Evolutionary conservation across 2,113 vertebrate species (phyloP), one percentile per base, ranked within the genome.

Genomic region (Nicator chloris): DNA sequence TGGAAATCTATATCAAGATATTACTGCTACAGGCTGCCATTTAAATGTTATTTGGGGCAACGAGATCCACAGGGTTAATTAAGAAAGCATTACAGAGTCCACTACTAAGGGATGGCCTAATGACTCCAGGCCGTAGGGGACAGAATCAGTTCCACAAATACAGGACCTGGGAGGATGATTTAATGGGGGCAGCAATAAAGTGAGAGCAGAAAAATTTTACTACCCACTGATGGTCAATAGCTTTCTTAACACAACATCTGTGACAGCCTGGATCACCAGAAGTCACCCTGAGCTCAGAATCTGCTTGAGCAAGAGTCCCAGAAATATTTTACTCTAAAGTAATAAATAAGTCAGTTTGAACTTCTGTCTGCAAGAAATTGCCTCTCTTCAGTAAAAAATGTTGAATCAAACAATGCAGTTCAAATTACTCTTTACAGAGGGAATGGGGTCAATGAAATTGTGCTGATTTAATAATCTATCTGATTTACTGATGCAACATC

Each of bases 161-260:
- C 90, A 10, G 95, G 92, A 70, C 93, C 93, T 97, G 79, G 95
- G 96, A 96, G 95, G 84, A 88, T 94, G 84, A 24, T 94, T 96
- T 95, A 96, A 96, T 95, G 88, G 95, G 77, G 81, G 33, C 75
- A 96, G 86, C 90, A 97, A 97, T 97, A 97, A 97, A 97, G 59
- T 82, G 82, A 87, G 82, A 94, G 61, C 76, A 95, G 92, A 84
- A 94, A 82, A 90, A 91, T 95, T 96, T 96, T 93, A 96, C 92
- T 95, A 86, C 86, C 90, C 93, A 87, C 93, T 82, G 86, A 68
- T 3, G 92, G 88, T 96, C 95, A 96, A 97, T 95, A 95, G 76
- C 72, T 95, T 96, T 64, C 76, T 90, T 96, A 93, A 81, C 68
- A 72, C 91, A 95, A 90, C 96, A 97, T 93, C 96, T 97, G 96